Evolutionary conservation across 2,113 vertebrate species (phyloP), one percentile per base, ranked within the genome.

Genomic region (Xiphophorus couchianus): DNA sequence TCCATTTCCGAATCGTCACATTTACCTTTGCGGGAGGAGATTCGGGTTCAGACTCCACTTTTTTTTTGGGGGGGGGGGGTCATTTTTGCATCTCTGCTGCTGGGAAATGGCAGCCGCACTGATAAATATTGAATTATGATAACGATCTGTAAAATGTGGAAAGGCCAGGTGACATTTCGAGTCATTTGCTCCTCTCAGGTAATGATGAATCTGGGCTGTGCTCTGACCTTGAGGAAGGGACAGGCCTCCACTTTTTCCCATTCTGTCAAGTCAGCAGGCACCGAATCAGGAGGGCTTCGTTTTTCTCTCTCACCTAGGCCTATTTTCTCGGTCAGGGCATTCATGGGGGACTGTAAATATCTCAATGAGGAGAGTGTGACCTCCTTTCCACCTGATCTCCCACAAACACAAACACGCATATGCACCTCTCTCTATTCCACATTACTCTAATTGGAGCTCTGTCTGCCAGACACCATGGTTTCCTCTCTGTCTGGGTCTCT

Each of bases 91-190:
- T 90, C 83, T 80, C 27, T 71, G 74, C 77, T 76, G 84, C 66
- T 51, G 83, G 74, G 79, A 60, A 64, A 74, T 15, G 9, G 74
- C 85, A 83, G 84, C 28, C 44, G 78, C 17, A 30, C 78, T 88
- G 83, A 90, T 92, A 90, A 91, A 91, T 88, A 87, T 86, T 66
- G 71, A 90, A 86, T 91, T 88, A 92, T 93, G 90, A 87, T 91
- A 92, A 92, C 87, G 81, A 86, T 86, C 71, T 72, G 74, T 63
- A 70, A 83, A 76, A 87, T 80, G 74, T 58, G 69, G 51, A 89
- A 78, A 90, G 81, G 89, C 86, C 80, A 86, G 69, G 75, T 72
- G 73, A 88, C 70, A 82, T 39, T 81, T 86, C 82, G 73, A 88
- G 89, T 89, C 88, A 86, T 82, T 78, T 77, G 28, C 35, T 42